phyloP scores from a whole-genome alignment of 2,113 vertebrate species.

The Triplophysa siluroides region DNA sequence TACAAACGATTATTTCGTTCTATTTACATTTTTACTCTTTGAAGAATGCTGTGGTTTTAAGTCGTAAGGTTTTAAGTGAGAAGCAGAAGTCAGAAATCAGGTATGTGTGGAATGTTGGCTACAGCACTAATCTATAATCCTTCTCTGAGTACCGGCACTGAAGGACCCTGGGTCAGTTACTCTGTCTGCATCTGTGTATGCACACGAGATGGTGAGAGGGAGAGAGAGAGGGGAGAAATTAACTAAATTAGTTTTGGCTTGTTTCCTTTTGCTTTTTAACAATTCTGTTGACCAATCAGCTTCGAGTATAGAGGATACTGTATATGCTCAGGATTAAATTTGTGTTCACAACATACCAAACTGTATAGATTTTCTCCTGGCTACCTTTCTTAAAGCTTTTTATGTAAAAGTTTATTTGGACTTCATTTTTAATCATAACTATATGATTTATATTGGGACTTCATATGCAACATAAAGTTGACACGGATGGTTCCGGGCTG shows the following conservation, averaged over 20 bases:
- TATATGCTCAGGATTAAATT: neutral
- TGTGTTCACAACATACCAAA: neutral
- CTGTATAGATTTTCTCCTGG: neutral
- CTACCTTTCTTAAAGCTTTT: neutral
- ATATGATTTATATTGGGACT: too few species aligned
- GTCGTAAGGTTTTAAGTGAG: conserved; percentile 30
- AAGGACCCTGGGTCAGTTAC: conserved; percentile 40
- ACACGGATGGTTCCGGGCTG: too few species aligned
- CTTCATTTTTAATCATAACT: too few species aligned
- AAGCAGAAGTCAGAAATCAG: conserved; percentile 42
- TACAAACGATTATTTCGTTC: neutral
- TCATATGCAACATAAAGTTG: too few species aligned
- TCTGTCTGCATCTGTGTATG: conserved; percentile 29
- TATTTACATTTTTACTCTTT: neutral
- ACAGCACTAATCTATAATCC: conserved; percentile 56
- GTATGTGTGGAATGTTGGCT: conserved; percentile 54
- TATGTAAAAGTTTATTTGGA: too few species aligned
- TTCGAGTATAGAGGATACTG: neutral
- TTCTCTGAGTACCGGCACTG: conserved; percentile 45
- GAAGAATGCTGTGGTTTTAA: neutral
- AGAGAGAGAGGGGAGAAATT: neutral
- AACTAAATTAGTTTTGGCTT: conserved; percentile 5
- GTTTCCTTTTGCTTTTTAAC: neutral
- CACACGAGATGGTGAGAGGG: neutral
- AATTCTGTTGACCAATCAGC: conserved; percentile 20